A percentile compares a stretch with the other conserved stretches of the same genome.
Conservation (phyloP, 2,797 vertebrate species). For the Sebastes vulpes region DNA sequence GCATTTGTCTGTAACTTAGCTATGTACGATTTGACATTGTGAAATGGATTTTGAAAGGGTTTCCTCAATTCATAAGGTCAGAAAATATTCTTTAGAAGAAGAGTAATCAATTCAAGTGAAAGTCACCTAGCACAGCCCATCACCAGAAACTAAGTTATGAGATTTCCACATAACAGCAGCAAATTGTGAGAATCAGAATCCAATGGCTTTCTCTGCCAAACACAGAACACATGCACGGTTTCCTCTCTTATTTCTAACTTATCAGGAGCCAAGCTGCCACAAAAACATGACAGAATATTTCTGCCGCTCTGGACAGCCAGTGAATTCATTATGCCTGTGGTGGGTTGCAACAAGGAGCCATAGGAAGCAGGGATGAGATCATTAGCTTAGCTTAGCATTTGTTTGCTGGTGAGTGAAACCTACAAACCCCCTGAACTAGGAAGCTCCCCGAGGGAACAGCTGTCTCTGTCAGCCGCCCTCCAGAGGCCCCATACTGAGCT, state of each 20-base stretch:
- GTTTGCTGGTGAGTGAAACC: slow-evolving; percentile 26
- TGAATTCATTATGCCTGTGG: slow-evolving; percentile 63
- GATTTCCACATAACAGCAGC: neutral
- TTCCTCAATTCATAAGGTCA: neutral
- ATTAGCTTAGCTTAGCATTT: slow-evolving; percentile 59
- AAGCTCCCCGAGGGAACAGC: slow-evolving; percentile 67
- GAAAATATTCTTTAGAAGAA: neutral
- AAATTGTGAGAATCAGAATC: neutral
- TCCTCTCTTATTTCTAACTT: slow-evolving; percentile 3
- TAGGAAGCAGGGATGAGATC: slow-evolving; percentile 9
- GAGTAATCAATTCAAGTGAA: neutral
- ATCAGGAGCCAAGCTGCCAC: slow-evolving; percentile 77
- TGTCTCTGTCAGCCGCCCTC: slow-evolving; percentile 76
- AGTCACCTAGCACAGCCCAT: neutral
- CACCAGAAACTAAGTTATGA: neutral
- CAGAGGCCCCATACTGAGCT: slow-evolving; percentile 66
- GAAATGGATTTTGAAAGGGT: neutral
- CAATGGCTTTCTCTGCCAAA: neutral
- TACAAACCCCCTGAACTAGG: slow-evolving; percentile 30
- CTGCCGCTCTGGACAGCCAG: slow-evolving; percentile 41
- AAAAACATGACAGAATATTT: slow-evolving; percentile 81
- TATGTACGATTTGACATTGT: neutral
- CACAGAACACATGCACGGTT: neutral
- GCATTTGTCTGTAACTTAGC: neutral
- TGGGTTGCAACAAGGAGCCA: slow-evolving; percentile 13